Percentiles rank a stretch among this genome's conserved stretches.
phyloP scores from a whole-genome alignment of 2,888 invertebrate genomes.

The Troglohyphantes excavatus region DNA sequence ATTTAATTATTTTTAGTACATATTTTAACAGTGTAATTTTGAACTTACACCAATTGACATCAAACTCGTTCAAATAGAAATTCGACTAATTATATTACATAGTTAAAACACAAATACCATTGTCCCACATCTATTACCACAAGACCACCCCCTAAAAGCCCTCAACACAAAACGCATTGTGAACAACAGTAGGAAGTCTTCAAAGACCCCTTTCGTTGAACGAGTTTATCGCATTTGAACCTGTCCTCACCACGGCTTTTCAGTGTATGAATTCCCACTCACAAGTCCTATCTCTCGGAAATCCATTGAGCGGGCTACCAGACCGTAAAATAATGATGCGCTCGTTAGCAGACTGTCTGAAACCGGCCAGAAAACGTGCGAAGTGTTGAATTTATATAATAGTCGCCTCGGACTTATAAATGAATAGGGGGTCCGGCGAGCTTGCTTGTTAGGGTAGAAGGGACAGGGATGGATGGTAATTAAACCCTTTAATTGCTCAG shows the following conservation, averaged over 20 bases:
- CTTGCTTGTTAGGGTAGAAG: constrained; percentile 23
- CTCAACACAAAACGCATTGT: not conserved
- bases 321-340: constrained; percentile 31
- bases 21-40: too few relatives aligned
- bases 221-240: not conserved
- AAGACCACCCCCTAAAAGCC: not conserved
- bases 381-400: constrained; percentile 26
- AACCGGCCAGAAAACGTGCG: constrained; percentile 18
- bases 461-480: constrained; percentile 11
- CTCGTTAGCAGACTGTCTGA: not conserved
- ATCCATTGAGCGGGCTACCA: constrained; percentile 25
- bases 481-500: constrained; percentile 36
- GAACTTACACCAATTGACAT: too few relatives aligned
- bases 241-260: not conserved
- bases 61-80: too few relatives aligned
- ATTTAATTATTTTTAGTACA: too few relatives aligned
- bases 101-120: not conserved
- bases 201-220: not conserved
- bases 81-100: too few relatives aligned
- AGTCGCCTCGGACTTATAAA: not conserved
- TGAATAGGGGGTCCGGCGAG: not conserved
- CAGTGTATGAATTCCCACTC: not conserved
- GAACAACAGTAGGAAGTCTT: not conserved
- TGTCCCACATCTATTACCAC: not conserved
- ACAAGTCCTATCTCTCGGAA: not conserved